Evolutionary conservation across 30 jellyfish, hydroid and myxozoan genomes (phyloP), one percentile per base, ranked within the genome.

Genomic region (Hydractinia symbiolongicarpus): DNA sequence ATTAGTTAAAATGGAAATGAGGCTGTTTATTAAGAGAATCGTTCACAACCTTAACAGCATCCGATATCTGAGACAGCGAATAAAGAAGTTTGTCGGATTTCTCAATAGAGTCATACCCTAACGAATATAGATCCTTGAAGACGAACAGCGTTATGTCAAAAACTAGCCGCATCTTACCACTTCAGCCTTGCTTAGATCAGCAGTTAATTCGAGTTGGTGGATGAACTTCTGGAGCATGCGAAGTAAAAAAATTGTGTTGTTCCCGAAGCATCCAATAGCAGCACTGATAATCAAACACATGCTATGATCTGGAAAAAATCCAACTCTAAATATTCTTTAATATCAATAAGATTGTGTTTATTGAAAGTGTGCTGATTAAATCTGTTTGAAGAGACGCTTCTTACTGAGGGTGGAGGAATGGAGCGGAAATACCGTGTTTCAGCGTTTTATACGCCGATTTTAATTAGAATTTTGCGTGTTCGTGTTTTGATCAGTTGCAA

Each of bases 121-220:
- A 55, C 5, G 86, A 78, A 14, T 5, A 57, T 7, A 21, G 30
- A 54, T 16, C n/a, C 9, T 49, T 78, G 3, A n/a, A 60, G 53
- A 44, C 9, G 7, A 64, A 55, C 52, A 53, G 50, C n/a, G 16
- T 4, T 0, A 4, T 10, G 19, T 21, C 1, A 49, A 78, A 61
- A 66, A 49, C 30, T 5, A 10, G 66, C 5, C 9, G 15, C 21
- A 51, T 78, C 5, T 21, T 4, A 61, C 4, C 17, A 6, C 77
- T 78, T 4, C n/a, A 14, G 19, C 86, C 86, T 9, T 78, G 17
- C 77, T 16, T 78, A 16, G 79, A 78, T 30, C 7, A 44, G 67
- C 61, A 78, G 58, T 14, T 78, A 8, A 40, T 78, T 4, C 58
- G 86, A 54, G 86, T 55, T 52, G 86, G 86, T 5, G 86, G 86